phyloP scores from a whole-genome alignment of 2,797 vertebrate species.

The Lepus oiostolus region DNA sequence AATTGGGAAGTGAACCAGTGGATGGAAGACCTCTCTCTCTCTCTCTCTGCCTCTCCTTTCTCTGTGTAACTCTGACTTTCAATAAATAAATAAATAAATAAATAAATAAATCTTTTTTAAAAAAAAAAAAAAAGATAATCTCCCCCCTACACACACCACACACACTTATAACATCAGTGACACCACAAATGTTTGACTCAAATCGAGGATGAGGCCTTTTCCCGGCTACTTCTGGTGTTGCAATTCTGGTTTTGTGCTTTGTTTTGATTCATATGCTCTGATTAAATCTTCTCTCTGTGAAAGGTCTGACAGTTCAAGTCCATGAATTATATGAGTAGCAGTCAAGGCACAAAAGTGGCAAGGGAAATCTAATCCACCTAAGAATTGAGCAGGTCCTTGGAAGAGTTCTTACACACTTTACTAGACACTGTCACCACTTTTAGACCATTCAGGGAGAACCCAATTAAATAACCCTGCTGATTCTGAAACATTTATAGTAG shows the following conservation, averaged over 20 bases:
- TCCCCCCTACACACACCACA: neutral
- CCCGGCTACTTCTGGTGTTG: neutral
- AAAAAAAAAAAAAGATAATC: no score
- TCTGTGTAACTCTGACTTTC: no score
- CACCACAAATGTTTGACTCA: neutral
- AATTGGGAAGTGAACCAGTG: no score
- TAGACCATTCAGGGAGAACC: constrained; percentile 47
- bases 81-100: no score
- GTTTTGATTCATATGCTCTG: neutral
- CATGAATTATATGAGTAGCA: constrained; percentile 68
- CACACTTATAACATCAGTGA: neutral
- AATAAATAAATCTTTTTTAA: no score
- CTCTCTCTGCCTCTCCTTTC: no score
- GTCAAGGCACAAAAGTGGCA: constrained; percentile 20
- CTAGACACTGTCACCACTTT: constrained; percentile 35
- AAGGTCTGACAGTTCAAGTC: constrained; percentile 73
- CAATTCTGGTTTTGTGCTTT: neutral
- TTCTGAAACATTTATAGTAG: constrained; percentile 29
- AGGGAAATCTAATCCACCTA: constrained; percentile 73
- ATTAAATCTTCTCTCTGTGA: constrained; percentile 65
- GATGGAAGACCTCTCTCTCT: no score
- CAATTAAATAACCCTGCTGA: constrained; percentile 81
- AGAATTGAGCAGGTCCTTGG: neutral
- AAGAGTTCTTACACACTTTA: constrained; percentile 45
- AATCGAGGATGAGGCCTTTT: neutral